Evolutionary conservation across 1,140 invertebrate genomes (phyloP).

Genomic region (Bombyx mandarina): DNA sequence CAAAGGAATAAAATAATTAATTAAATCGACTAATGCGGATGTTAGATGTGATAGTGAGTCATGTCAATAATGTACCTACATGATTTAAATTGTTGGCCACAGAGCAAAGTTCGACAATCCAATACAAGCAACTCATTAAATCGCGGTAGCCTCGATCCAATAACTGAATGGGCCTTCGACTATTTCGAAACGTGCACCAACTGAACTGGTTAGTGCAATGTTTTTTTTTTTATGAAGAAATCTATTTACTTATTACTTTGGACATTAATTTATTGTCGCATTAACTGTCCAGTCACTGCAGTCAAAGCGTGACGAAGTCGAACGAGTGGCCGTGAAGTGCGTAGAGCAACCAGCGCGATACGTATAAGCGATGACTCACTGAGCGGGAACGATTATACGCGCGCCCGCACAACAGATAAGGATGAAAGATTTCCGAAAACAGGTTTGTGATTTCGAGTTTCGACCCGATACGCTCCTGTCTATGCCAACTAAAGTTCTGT

Average conservation of each 20-base stretch:
- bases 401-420: constrained; percentile 23
- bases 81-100: neutral
- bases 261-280: constrained; percentile 62
- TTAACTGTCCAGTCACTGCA: constrained; percentile 54
- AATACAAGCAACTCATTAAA: constrained; percentile 12
- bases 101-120: neutral
- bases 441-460: constrained; percentile 68
- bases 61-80: neutral
- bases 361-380: constrained; percentile 65
- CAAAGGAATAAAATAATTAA: no score
- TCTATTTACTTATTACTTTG: constrained; percentile 52
- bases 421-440: constrained; percentile 47
- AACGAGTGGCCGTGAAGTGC: constrained; percentile 67
- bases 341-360: constrained; percentile 57
- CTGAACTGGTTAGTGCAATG: constrained; percentile 14
- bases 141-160: constrained; percentile 7
- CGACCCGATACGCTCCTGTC: constrained; percentile 67
- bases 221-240: constrained; percentile 26
- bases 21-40: no score
- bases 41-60: no score
- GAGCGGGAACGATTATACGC: constrained; percentile 38
- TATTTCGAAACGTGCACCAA: constrained; percentile 23
- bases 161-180: constrained; percentile 4
- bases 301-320: constrained; percentile 63
- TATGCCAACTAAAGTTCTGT: constrained; percentile 53